Evolutionary conservation across 2,113 vertebrate genomes (phyloP).

Genomic region (Charina bottae): DNA sequence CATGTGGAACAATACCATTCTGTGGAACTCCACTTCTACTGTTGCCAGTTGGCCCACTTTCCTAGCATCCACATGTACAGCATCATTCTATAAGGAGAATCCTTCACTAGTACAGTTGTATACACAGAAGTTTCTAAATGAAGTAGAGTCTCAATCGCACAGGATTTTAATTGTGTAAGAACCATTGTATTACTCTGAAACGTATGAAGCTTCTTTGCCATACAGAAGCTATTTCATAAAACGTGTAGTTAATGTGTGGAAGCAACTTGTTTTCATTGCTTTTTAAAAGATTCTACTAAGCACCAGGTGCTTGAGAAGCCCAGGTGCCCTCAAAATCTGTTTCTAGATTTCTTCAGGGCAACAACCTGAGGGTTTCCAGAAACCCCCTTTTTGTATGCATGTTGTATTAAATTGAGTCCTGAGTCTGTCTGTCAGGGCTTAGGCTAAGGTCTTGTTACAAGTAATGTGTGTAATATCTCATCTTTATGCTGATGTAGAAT

Average conservation of each 20-base stretch:
- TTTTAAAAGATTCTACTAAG: conserved; percentile 5
- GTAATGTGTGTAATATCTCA: neutral
- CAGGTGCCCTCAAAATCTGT: neutral
- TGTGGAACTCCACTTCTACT: neutral
- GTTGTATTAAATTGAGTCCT: neutral
- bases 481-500: neutral
- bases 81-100: neutral
- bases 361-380: neutral
- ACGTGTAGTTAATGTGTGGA: neutral
- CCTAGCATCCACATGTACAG: neutral
- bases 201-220: neutral
- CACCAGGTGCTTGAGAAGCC: neutral
- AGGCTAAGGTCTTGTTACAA: neutral
- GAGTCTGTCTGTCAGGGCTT: neutral
- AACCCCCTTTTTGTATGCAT: no score
- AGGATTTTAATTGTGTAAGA: neutral
- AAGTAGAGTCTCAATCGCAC: neutral
- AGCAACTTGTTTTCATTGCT: neutral
- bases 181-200: neutral
- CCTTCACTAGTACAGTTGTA: neutral
- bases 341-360: neutral
- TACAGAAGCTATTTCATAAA: neutral
- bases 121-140: neutral
- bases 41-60: neutral
- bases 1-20: neutral